Evolutionary conservation across 2,113 vertebrate species (phyloP), one percentile per base, ranked within the genome.

Genomic region (Microtus montanus): DNA sequence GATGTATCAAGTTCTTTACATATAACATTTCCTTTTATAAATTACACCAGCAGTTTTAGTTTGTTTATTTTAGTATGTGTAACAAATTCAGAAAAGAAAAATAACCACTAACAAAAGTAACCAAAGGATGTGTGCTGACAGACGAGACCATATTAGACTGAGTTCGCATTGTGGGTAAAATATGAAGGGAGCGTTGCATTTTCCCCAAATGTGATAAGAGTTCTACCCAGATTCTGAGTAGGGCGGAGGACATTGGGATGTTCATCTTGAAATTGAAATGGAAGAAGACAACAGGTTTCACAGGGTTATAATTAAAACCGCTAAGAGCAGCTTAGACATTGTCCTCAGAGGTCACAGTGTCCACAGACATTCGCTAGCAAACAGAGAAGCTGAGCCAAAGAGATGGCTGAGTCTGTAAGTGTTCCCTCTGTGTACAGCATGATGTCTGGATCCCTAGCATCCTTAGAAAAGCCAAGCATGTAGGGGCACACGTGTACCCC

Each of bases 11-110:
- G 61, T 84, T 90, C 19, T 90, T 64, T 83, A 58, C 47, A 63
- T 41, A 63, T 41, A 17, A 41, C 47, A 58, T 20, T 78, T 52
- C n/a, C 66, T 73, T 86, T 77, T 80, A 80, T 15, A 85, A 77
- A 35, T 89, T 74, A 22, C 3, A 64, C 17, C 75, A 87, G 12
- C 61, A 86, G 15, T 49, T 64, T 58, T 77, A 19, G 83, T 87
- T 17, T 90, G 64, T 77, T 91, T 92, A 44, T 10, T 47, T 35
- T 91, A 63, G 63, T 54, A 78, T 63, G 70, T 66, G 73, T 89
- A 20, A 24, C 68, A 87, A 94, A 79, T 83, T 61, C 49, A 77
- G 75, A 70, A 78, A 87, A 75, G n/a, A 89, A 63, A 49, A 74
- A 4, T 35, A 92, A 2, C 13, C 58, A 64, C 26, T 73, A 78